phyloP scores from a whole-genome alignment of 2,113 vertebrate genomes.

The Motacilla alba region DNA sequence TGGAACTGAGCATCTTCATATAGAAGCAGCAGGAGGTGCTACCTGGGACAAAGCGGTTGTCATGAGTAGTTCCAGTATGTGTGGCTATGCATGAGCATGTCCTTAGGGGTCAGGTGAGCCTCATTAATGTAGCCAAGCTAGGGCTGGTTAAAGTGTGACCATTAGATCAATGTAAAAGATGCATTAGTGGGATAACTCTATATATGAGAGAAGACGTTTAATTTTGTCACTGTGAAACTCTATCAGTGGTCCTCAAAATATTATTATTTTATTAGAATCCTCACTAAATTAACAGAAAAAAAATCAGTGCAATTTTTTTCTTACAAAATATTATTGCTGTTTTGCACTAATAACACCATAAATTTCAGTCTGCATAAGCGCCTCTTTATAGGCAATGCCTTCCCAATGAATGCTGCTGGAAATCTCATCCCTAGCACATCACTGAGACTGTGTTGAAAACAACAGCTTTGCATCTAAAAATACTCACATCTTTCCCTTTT shows the following conservation, averaged over 20 bases:
- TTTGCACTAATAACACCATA: background rate
- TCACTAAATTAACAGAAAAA: background rate
- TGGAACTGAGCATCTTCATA: background rate
- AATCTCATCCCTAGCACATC: background rate
- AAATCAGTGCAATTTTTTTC: background rate
- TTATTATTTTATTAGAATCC: background rate
- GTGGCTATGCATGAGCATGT: background rate
- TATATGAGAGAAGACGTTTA: background rate
- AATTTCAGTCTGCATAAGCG: background rate
- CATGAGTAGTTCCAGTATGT: rapidly evolving
- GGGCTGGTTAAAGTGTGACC: background rate
- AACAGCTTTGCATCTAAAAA: background rate
- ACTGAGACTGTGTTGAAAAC: background rate
- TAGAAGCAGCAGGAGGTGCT: background rate
- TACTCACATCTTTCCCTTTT: background rate
- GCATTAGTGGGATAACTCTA: background rate
- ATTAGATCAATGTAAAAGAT: background rate
- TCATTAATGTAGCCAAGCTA: background rate
- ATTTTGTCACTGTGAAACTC: background rate
- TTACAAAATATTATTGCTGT: background rate
- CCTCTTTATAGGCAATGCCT: background rate
- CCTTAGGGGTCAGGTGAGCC: background rate
- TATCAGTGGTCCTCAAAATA: background rate
- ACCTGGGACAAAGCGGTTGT: background rate
- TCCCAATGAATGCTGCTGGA: background rate